phyloP scores from a whole-genome alignment of 2,888 invertebrate species.

The Lepidochitona cinerea region DNA sequence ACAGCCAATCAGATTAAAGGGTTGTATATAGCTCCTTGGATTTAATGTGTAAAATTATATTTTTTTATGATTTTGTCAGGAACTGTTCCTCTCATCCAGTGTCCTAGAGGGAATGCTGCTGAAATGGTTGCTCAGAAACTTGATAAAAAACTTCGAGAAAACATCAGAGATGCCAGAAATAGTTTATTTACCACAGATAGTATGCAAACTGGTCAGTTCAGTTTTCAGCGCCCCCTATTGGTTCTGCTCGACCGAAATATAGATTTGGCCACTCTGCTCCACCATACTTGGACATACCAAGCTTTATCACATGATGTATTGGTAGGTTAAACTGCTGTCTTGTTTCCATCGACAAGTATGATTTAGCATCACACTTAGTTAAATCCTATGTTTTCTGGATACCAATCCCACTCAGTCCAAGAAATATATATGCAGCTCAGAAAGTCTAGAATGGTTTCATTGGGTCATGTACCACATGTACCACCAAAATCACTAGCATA shows the following conservation, averaged over 20 bases:
- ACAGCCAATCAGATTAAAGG: too few species aligned
- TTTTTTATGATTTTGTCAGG: too few species aligned
- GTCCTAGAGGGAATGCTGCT: slow-evolving; percentile 96
- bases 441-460: too few species aligned
- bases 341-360: too few species aligned
- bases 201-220: slow-evolving; percentile 75
- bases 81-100: slow-evolving; percentile 89
- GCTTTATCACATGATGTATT: slow-evolving; percentile 97
- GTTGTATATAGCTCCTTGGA: too few species aligned
- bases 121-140: slow-evolving; percentile 98
- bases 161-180: slow-evolving; percentile 95
- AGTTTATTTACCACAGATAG: slow-evolving; percentile 83
- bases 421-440: too few species aligned
- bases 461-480: too few species aligned
- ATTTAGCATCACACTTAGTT: too few species aligned
- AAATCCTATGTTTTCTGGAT: too few species aligned
- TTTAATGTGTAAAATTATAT: too few species aligned
- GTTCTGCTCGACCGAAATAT: slow-evolving; percentile 94
- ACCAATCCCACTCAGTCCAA: too few species aligned
- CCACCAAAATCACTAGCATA: too few species aligned
- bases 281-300: slow-evolving; percentile 99
- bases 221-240: slow-evolving; percentile 93
- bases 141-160: slow-evolving; percentile 96
- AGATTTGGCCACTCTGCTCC: slow-evolving; percentile 97
- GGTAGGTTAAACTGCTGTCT: slow-evolving; percentile 39